phyloP scores from a whole-genome alignment of 1,140 invertebrate genomes.

The Neotoxoptera formosana region DNA sequence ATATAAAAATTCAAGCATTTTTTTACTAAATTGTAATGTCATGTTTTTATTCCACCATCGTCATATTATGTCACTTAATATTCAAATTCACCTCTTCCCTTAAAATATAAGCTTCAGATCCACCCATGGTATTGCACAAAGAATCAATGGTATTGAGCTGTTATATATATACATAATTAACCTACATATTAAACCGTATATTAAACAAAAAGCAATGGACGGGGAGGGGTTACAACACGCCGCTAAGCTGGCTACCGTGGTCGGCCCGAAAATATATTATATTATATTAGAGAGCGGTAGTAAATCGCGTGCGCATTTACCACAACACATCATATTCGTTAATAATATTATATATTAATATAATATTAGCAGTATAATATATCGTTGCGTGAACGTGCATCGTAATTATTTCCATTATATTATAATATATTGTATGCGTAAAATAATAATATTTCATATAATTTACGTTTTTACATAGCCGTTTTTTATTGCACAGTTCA shows the following conservation, averaged over 20 bases:
- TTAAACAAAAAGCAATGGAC: background rate
- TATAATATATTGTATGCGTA: background rate
- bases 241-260: background rate
- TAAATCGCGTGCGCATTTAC: background rate
- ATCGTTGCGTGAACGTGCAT: background rate
- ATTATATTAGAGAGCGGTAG: background rate
- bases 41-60: too few relatives aligned
- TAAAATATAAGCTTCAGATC: background rate
- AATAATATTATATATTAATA: background rate
- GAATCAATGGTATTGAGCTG: background rate
- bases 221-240: too few relatives aligned
- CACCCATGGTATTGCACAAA: background rate
- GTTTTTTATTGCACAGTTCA: background rate
- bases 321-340: background rate
- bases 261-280: background rate
- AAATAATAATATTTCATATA: background rate
- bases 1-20: too few relatives aligned
- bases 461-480: background rate
- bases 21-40: too few relatives aligned
- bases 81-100: too few relatives aligned
- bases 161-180: background rate
- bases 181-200: background rate
- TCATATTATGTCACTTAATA: too few relatives aligned
- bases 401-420: background rate
- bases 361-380: background rate